Base-by-base conservation (phyloP, 2,888 invertebrate species). In the Macaria liturata region DNA sequence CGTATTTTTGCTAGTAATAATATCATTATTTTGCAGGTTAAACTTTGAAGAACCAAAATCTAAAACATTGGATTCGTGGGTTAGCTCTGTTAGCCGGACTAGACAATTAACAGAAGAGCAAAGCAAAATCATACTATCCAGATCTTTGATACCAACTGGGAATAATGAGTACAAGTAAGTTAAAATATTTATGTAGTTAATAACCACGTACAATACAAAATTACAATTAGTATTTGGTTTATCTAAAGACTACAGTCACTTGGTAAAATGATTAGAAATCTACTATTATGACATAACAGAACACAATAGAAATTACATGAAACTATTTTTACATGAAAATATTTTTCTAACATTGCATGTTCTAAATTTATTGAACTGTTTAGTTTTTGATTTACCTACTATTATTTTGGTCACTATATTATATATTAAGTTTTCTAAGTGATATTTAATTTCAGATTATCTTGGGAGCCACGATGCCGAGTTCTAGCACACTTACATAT, bases 81-180 rank as follows among this genome's bases (percentile, higher is more conserved):
- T 51, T 9, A 37, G 39, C 0, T 31, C 39, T 31, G 45, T 51
- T 6, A 5, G 44, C 30, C 37, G 51, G 9, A 37, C 37, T n/a
- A 45, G 51, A n/a, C 45, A 39, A 6, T 45, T 51, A n/a, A 51
- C 51, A n/a, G 37, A 39, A 20, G 45, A 46, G n/a, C 51, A 51
- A 45, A 40, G n/a, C 9, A n/a, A 49, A 40, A n/a, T 9, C 3
- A 30, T 51, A 20, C 39, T 51, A 30, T 51, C 51, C 20, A 45
- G 51, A 30, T 51, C 45, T 30, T 44, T 51, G 4, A 31, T 45
- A 39, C 51, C 39, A 9, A 45, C 45, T 5, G 45, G 4, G 5
- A 45, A 45, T 7, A n/a, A n/a, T 7, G 37, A 32, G 4, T 45
- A 31, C 31, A 9, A n/a, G 51, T 51, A 39, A 45, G 51, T 40